Percentiles rank a stretch among this genome's conserved stretches.
phyloP scores from a whole-genome alignment of 2,888 invertebrate species.

The Helleia helle region DNA sequence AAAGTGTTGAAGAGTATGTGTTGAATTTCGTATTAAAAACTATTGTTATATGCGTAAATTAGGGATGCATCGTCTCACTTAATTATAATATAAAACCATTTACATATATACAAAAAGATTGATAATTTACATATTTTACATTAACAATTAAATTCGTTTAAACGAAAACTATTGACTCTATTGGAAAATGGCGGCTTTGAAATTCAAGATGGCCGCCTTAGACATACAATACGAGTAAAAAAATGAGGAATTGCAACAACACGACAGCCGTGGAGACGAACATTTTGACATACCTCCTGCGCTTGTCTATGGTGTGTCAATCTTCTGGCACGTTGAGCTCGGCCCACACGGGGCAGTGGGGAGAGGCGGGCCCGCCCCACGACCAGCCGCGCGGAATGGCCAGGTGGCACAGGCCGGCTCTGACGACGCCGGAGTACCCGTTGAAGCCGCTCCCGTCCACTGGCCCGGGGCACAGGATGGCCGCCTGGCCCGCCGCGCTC shows the following conservation, averaged over 20 bases:
- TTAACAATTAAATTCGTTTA: background rate
- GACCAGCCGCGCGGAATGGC: slow-evolving; percentile 89
- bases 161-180: background rate
- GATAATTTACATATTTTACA: slow-evolving; percentile 3
- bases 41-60: too few species aligned
- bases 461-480: slow-evolving; percentile 41
- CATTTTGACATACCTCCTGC: slow-evolving; percentile 26
- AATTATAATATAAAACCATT: background rate
- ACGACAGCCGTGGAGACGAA: slow-evolving; percentile 28
- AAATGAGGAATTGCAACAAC: slow-evolving; percentile 33
- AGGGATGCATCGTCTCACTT: slow-evolving; percentile 9
- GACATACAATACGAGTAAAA: slow-evolving; percentile 21
- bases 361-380: slow-evolving; percentile 86
- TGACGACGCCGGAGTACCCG: slow-evolving; percentile 76
- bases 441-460: slow-evolving; percentile 50
- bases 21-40: too few species aligned
- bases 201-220: slow-evolving; percentile 31
- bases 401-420: slow-evolving; percentile 81
- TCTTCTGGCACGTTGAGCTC: slow-evolving; percentile 71
- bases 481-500: slow-evolving; percentile 37
- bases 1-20: too few species aligned
- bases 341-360: slow-evolving; percentile 84
- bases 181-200: slow-evolving; percentile 27
- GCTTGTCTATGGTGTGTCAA: slow-evolving; percentile 39
- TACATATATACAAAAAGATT: slow-evolving; percentile 8